Evolutionary conservation across 2,113 vertebrate genomes (phyloP), one percentile per base, ranked within the genome.

Genomic region (Calidris pugnax): DNA sequence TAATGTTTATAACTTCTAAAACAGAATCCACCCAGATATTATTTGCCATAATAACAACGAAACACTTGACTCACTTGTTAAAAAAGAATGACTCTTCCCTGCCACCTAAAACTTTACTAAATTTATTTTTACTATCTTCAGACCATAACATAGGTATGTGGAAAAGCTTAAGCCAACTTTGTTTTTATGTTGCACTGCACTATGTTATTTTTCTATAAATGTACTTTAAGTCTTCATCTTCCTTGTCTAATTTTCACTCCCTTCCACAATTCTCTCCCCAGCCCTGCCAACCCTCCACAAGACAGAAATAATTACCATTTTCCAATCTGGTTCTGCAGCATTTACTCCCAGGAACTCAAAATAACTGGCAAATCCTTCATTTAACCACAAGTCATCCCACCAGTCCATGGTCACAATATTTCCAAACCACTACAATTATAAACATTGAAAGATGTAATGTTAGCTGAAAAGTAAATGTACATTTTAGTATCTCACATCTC

Each of bases 361-460:
- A 97, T 99, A 99, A 95, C 98, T 99, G 90, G 99, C 99, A 93
- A 99, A 99, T 88, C 99, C 99, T 96, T 99, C 99, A 62, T 99
- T 99, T 27, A 99, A 98, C 99, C 99, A 99, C 90, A 99, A 96
- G 89, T 99, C 99, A 28, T 99, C 99, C 99, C 99, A 99, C 99
- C 99, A 99, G 41, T 99, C 99, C 99, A 99, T 99, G 17, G 99
- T 99, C 95, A 99, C 99, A 51, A 98, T 99, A 97, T 99, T 99
- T 81, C 99, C 99, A 98, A 99, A 99, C 99, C 99, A 99, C 99
- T 99, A 92, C 23, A 98, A 96, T 94, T 50, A 77, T 18, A 91
- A 95, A 73, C 41, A 85, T 79, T 26, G 45, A 89, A 94, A 96
- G 35, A 87, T 2, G 7, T 14, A 81, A 19, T 33, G 48, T 97